Percentiles rank a stretch among this genome's conserved stretches.
Evolutionary conservation across 53 echinoderm and acorn worm species (phyloP).

Genomic region (Luidia sarsii): DNA sequence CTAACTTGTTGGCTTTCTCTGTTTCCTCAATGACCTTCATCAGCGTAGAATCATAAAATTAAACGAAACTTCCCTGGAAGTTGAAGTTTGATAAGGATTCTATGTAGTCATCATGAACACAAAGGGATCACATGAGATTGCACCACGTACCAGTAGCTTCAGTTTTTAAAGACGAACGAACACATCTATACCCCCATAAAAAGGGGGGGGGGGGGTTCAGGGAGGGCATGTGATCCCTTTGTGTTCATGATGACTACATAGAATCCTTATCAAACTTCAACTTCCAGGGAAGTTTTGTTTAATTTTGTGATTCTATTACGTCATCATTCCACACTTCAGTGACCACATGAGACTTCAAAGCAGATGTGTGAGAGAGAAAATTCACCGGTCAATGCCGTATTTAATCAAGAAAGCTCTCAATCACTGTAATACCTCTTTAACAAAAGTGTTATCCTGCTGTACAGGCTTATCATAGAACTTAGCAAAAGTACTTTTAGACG

Average conservation of each 20-base stretch:
- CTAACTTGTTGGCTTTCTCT: too few species aligned
- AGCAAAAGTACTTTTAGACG: slow-evolving; percentile 36
- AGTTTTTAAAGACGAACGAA: background rate
- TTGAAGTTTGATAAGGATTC: too few species aligned
- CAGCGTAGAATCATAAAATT: too few species aligned
- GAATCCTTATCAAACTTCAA: slow-evolving; percentile 30
- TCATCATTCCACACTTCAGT: background rate
- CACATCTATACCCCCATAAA: background rate
- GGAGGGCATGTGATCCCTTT: slow-evolving; percentile 7
- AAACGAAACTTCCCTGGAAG: too few species aligned
- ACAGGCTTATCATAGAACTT: slow-evolving; percentile 45
- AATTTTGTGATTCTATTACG: slow-evolving; percentile 2
- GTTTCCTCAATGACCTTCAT: too few species aligned
- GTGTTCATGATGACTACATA: slow-evolving; percentile 12
- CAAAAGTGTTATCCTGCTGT: background rate
- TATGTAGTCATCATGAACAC: too few species aligned
- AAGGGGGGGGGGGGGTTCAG: background rate
- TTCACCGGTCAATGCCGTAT: background rate
- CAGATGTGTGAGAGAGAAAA: slow-evolving; percentile 29
- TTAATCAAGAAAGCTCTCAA: background rate
- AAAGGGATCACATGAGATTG: too few species aligned
- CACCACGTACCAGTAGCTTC: too few species aligned
- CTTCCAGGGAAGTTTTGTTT: slow-evolving; percentile 27
- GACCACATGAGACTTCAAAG: slow-evolving; percentile 35
- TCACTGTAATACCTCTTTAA: background rate